Base-by-base conservation (phyloP, 2,888 invertebrate genomes). In the Frankliniella intonsa region DNA sequence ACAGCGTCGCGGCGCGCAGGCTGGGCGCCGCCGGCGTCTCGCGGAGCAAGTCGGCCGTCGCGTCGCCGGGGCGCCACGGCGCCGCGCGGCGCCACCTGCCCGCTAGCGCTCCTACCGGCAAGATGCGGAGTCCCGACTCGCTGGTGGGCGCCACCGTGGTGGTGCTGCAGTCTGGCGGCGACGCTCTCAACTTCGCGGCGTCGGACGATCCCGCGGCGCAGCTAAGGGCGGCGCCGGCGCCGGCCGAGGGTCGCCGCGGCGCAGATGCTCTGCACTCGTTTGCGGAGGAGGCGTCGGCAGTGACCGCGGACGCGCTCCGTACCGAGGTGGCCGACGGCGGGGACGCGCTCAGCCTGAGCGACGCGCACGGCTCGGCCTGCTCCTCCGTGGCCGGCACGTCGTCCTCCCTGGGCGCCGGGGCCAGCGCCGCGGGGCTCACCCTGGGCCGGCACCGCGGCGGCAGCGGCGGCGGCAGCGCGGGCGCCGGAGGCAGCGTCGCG, bases 131-230 rank as follows among this genome's bases (percentile, higher is more conserved):
- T 25, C 69, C 25, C 22, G 69, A 22, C 69, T 22, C 25, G 25
- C 69, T 25, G 25, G 69, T 76, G 10, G 69, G 69, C 69, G 69
- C 69, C 69, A 76, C 69, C 69, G 69, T 76, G 22, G 69, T 76
- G 69, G 69, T 76, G 69, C 69, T 76, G 69, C 69, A 76, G 25
- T 76, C 69, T 76, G 69, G 69, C 69, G 69, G 69, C 69, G 69
- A 76, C 69, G 69, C 69, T 25, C 22, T 10, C 25, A 76, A 76
- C 25, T 12, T 19, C 55, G 55, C 38, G 38, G 38, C 38, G 38
- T 5, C 17, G 62, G 62, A 17, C 17, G 62, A 17, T 10, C 62
- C 62, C 19, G 62, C 62, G 62, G 62, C 7, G 62, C 19, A 62
- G 62, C 62, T 62, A n/a, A n/a, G 14, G 55, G 55, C 17, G 55